Evolutionary conservation across 1,140 invertebrate species (phyloP).

Genomic region (Mizuhopecten yessoensis): DNA sequence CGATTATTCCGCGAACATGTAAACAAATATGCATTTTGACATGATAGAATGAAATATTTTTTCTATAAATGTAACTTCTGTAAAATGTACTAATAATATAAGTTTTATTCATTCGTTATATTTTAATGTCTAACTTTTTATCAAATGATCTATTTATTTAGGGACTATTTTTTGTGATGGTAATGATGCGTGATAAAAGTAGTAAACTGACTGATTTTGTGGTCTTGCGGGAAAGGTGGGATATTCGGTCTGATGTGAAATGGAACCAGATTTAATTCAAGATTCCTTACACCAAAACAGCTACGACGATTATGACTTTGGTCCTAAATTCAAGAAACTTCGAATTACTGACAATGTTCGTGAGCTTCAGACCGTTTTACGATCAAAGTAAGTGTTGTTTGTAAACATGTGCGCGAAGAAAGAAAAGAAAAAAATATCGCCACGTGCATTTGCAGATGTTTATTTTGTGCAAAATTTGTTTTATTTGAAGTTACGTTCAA

Average conservation of each 20-base stretch:
- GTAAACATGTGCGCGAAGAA: conserved; percentile 36
- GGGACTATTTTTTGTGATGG: neutral
- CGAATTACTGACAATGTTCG: conserved; percentile 92
- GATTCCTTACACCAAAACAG: conserved; percentile 60
- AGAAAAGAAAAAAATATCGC: conserved; percentile 45
- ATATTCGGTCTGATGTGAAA: conserved; percentile 48
- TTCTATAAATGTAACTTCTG: neutral
- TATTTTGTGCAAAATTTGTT: conserved; percentile 41
- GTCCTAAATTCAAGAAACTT: conserved; percentile 91
- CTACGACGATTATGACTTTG: conserved; percentile 87
- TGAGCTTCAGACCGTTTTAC: conserved; percentile 96
- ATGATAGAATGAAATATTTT: neutral
- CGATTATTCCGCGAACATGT: neutral
- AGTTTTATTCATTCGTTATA: neutral
- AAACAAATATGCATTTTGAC: conserved; percentile 16
- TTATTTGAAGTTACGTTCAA: neutral
- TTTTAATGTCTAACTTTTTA: neutral
- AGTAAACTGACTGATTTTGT: conserved; percentile 7
- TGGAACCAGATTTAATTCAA: conserved; percentile 80
- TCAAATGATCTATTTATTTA: neutral
- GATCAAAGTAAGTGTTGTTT: conserved; percentile 91
- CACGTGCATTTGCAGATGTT: neutral
- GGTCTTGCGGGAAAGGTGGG: neutral
- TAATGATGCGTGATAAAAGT: neutral
- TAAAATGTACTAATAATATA: neutral